Conservation (phyloP, 2,113 vertebrate species). For the Macrotis lagotis region DNA sequence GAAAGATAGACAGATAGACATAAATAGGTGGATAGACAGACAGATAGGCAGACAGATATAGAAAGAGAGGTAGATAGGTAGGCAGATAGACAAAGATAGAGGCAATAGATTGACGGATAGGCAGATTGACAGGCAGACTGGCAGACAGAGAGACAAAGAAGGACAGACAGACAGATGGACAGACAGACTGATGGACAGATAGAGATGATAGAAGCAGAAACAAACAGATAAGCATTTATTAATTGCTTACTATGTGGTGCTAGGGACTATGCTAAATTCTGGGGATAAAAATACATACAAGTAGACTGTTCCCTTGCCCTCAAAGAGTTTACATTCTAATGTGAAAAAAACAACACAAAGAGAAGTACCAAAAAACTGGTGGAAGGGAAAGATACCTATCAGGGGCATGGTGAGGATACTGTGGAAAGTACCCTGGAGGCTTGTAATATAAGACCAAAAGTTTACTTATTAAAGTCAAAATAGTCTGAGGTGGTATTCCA, state of each 20-base stretch:
- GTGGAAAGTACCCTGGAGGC: neutral
- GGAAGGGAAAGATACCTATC: neutral
- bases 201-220: neutral
- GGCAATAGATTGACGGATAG: no score
- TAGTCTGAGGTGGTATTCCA: neutral
- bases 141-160: neutral
- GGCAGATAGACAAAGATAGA: neutral
- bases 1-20: neutral
- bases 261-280: neutral
- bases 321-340: neutral
- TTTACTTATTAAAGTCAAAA: neutral
- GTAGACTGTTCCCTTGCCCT: neutral
- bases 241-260: neutral
- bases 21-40: neutral
- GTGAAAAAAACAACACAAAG: neutral
- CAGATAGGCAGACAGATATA: no score
- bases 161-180: neutral
- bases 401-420: neutral
- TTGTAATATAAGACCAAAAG: neutral
- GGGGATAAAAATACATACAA: neutral
- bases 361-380: neutral
- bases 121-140: neutral
- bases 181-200: neutral
- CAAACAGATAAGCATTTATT: neutral
- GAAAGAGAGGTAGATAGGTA: neutral